phyloP scores from a whole-genome alignment of 2,113 vertebrate genomes.

The Parus major region DNA sequence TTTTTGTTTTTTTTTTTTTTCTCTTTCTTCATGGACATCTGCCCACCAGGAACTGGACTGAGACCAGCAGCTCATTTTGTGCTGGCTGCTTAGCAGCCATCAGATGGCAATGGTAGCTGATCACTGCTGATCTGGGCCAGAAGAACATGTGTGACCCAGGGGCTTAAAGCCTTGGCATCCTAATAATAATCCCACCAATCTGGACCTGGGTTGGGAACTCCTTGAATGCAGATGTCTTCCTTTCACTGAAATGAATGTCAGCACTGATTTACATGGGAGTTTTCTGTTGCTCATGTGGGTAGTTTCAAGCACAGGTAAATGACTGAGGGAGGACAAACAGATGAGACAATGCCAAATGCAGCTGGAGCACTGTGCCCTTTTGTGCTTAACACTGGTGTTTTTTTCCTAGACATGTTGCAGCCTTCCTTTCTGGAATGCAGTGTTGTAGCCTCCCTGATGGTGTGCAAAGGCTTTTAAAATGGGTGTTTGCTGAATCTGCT shows the following conservation, averaged over 20 bases:
- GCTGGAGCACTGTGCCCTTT: not conserved
- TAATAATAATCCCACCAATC: not conserved
- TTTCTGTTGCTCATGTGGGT: not conserved
- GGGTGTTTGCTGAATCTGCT: not conserved
- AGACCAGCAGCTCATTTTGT: constrained; percentile 32
- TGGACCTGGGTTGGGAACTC: not conserved
- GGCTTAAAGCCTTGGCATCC: not conserved
- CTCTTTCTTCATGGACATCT: not conserved
- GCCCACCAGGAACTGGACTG: constrained; percentile 27
- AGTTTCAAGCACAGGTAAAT: not conserved
- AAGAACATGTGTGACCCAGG: not conserved
- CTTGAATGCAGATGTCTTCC: not conserved
- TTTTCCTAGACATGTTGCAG: not conserved
- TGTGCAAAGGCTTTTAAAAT: not conserved
- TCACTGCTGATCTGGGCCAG: not conserved
- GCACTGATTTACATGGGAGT: not conserved
- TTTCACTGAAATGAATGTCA: not conserved
- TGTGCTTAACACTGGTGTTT: fast-evolving
- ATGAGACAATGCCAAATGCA: not conserved
- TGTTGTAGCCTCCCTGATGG: not conserved
- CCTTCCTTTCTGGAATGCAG: not conserved
- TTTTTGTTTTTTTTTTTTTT: not conserved
- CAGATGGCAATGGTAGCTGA: not conserved
- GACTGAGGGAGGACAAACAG: not conserved
- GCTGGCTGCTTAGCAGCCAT: not conserved